Base-by-base conservation (phyloP, 2,113 vertebrate species). In the Lampris megalopsis region DNA sequence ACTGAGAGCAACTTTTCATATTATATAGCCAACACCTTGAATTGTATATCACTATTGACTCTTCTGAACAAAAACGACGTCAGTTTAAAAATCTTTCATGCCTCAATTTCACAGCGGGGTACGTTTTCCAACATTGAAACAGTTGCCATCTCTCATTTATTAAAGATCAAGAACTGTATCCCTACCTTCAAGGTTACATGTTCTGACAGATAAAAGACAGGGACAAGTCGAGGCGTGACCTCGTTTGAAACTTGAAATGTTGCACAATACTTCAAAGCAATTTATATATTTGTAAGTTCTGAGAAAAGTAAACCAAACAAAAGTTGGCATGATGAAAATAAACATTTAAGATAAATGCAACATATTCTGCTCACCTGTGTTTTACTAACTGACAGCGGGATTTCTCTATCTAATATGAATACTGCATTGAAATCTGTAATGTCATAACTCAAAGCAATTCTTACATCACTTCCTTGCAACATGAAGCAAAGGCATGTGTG, bases 151-250 rank as follows among this genome's bases (percentile, higher is more conserved):
- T 68, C 35, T 67, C 10, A 75, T 81, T 56, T 42, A 67, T 78
- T 67, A 77, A 78, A 80, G 49, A 80, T 79, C 62, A 76, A 68
- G 64, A 77, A 48, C 4, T 5, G 8, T 60, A 2, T n/a, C 2
- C 8, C 56, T 63, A 13, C n/a, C 47, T 49, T 81, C 58, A 35
- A 24, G 24, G 59, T 60, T 4, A 75, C 36, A 58, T 63, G 38
- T 78, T 80, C 75, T 66, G 11, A 73, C 10, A 35, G 49, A 76
- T 68, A 71, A 70, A 61, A 3, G 40, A 24, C 24, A 24, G 24
- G 24, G 24, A 45, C 43, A 5, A 7, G 43, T 4, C 43, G 4
- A 45, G 1, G 4, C 43, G 7, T 45, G 4, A 45, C 49, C n/a
- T 40, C 53, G 42, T 80, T 59, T 50, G 35, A 71, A 74, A 64